Conservation (phyloP, 2,797 vertebrate species). For the Catostomus latipinnis region DNA sequence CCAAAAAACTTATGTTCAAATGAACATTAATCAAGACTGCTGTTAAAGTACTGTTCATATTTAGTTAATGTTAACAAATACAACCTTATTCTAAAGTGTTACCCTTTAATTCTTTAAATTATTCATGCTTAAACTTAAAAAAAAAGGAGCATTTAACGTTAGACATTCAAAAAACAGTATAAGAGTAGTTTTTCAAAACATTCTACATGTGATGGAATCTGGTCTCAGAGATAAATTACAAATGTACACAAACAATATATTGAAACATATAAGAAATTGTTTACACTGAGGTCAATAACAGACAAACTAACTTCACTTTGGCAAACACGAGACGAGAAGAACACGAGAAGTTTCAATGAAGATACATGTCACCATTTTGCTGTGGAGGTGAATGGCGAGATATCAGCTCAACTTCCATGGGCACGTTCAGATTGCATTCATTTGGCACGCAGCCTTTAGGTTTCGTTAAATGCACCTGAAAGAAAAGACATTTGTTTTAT, state of each 20-base stretch:
- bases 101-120: too few relatives aligned
- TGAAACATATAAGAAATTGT: not conserved
- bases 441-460: slow-evolving; percentile 58
- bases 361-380: slow-evolving; percentile 59
- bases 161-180: not conserved
- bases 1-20: too few relatives aligned
- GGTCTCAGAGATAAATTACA: not conserved
- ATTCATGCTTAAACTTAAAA: too few relatives aligned
- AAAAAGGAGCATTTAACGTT: not conserved
- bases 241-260: slow-evolving; percentile 1
- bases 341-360: slow-evolving; percentile 56
- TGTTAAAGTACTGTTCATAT: too few relatives aligned
- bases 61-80: too few relatives aligned
- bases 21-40: too few relatives aligned
- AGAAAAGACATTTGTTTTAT: slow-evolving; percentile 11
- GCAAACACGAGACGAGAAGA: not conserved
- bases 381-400: slow-evolving; percentile 67
- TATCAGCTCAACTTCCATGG: slow-evolving; percentile 73
- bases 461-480: slow-evolving; percentile 62
- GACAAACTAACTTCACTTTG: not conserved
- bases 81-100: too few relatives aligned
- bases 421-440: slow-evolving; percentile 74
- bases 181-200: not conserved
- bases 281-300: slow-evolving; percentile 11
- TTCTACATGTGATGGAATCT: not conserved